These are phyloP conservation scores for Rachycentron canadum DNA, from an alignment of 2,797 vertebrate genomes.

Conservation along the genomic window DNA sequence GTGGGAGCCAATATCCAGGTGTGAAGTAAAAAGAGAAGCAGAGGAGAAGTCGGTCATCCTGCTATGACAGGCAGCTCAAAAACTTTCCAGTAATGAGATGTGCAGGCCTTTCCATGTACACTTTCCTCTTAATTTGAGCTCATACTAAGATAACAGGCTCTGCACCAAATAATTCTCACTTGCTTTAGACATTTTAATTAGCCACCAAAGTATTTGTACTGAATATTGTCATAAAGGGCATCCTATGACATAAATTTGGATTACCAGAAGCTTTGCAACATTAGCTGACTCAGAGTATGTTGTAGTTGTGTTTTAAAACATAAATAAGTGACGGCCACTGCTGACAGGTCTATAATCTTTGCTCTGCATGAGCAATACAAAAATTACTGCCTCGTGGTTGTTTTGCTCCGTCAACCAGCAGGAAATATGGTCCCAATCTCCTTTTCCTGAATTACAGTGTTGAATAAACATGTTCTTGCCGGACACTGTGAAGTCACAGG, in stretches of 20 bases:
- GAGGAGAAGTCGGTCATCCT: conserved; percentile 22
- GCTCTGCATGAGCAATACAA: conserved; percentile 19
- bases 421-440: neutral
- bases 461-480: neutral
- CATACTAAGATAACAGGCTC: conserved; percentile 40
- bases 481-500: neutral
- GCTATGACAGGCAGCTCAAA: conserved; percentile 27
- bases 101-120: neutral
- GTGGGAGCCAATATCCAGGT: conserved; percentile 37
- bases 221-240: conserved; percentile 55
- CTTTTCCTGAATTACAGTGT: neutral
- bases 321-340: conserved; percentile 61
- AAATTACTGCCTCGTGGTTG: neutral
- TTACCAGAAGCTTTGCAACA: conserved; percentile 39
- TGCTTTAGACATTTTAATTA: conserved; percentile 70
- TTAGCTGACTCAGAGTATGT: conserved; percentile 54
- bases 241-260: conserved; percentile 64
- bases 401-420: neutral
- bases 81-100: conserved; percentile 24
- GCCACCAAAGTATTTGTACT: conserved; percentile 53
- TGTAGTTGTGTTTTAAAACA: conserved; percentile 51
- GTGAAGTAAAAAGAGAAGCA: conserved; percentile 26
- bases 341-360: conserved; percentile 65
- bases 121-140: conserved; percentile 28
- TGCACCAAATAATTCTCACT: conserved; percentile 38